Conservation (phyloP, 2,888 invertebrate genomes). For the Girardia tigrina region DNA sequence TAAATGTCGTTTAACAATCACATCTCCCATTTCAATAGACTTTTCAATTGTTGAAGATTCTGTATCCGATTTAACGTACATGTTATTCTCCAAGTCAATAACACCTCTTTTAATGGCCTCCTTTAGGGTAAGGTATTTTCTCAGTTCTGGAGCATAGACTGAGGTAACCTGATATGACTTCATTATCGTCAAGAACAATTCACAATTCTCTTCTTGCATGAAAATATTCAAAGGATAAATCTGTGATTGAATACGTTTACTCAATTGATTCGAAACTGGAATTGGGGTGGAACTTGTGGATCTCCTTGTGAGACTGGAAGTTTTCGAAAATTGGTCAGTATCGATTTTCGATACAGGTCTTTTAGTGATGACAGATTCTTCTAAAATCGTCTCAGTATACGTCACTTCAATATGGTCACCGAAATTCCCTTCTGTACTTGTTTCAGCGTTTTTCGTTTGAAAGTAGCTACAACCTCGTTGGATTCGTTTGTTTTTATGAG, state of each 20-base stretch:
- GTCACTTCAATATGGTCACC: conserved; percentile 26
- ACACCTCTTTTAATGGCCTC: background rate
- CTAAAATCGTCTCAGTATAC: conserved; percentile 28
- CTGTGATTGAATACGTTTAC: background rate
- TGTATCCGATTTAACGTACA: background rate
- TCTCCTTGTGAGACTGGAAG: background rate
- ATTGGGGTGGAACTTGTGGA: conserved; percentile 1
- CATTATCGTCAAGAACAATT: background rate
- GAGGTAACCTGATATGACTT: background rate
- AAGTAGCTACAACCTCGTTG: conserved; percentile 21
- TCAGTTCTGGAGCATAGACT: background rate
- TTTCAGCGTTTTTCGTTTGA: background rate
- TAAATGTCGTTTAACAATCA: background rate
- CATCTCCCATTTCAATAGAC: background rate
- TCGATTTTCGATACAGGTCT: background rate
- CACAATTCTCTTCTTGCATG: background rate
- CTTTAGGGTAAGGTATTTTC: background rate
- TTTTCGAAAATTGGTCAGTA: conserved; percentile 10
- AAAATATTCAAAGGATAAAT: background rate
- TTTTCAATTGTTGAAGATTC: background rate
- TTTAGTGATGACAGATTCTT: conserved; percentile 23
- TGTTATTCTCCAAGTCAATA: background rate
- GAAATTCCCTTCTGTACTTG: background rate
- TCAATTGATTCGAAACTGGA: background rate
- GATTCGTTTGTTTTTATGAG: conserved; percentile 30